phyloP scores from a whole-genome alignment of 1,140 invertebrate species.

The Acyrthosiphon pisum region DNA sequence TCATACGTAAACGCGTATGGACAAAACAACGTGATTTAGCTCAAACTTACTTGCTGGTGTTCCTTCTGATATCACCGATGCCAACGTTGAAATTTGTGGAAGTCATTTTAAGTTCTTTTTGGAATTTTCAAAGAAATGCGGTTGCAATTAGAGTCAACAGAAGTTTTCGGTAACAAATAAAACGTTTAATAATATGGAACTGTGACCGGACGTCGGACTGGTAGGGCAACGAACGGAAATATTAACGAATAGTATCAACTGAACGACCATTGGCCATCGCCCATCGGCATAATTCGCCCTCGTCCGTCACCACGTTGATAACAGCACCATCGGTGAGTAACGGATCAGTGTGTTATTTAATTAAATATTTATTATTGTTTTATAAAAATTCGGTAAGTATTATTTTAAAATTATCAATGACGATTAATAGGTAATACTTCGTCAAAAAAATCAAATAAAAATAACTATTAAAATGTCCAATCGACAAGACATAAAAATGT shows the following conservation, averaged over 20 bases:
- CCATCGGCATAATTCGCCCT: not conserved
- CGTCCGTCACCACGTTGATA: not conserved
- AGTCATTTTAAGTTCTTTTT: slow-evolving; percentile 57
- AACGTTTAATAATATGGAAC: not conserved
- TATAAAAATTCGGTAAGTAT: not conserved
- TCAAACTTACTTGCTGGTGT: slow-evolving; percentile 59
- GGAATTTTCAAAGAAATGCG: not conserved
- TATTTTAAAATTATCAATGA: not conserved
- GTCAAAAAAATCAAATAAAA: not conserved
- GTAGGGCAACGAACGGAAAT: slow-evolving; percentile 27
- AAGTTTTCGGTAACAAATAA: not conserved
- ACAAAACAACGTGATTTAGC: slow-evolving; percentile 12
- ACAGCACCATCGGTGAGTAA: not conserved
- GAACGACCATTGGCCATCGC: not conserved
- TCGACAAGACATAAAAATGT: not conserved
- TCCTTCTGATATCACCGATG: slow-evolving; percentile 47
- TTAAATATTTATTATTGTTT: not conserved
- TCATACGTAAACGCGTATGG: not conserved
- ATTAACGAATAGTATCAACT: not conserved
- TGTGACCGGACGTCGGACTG: not conserved
- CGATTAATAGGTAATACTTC: not conserved
- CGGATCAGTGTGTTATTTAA: not conserved
- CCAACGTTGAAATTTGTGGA: slow-evolving; percentile 60
- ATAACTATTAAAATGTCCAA: not conserved
- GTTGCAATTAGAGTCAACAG: not conserved